Percentiles rank a stretch among this genome's conserved stretches.
phyloP scores from a whole-genome alignment of 2,113 vertebrate species.

The Peromyscus maniculatus region DNA sequence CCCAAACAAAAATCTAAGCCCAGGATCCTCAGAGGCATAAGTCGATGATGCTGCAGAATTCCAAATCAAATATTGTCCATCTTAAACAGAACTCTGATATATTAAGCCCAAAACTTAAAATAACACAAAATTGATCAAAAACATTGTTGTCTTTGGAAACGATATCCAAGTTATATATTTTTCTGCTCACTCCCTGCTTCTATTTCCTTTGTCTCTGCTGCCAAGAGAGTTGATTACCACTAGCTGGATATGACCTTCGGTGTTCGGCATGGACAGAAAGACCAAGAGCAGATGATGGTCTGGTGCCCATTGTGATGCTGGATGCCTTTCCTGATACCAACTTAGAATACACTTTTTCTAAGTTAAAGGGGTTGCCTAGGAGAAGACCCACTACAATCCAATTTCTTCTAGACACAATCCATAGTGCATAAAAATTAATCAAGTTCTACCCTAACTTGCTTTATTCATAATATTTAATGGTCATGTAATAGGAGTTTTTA shows the following conservation, averaged over 20 bases:
- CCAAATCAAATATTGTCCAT: not conserved
- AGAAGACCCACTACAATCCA: slow-evolving; percentile 77
- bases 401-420: slow-evolving; percentile 84
- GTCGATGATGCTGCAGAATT: not conserved
- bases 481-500: slow-evolving; percentile 94
- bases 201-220: not conserved
- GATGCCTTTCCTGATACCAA: not conserved
- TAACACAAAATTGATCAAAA: not conserved
- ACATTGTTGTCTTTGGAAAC: slow-evolving; percentile 35
- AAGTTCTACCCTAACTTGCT: slow-evolving; percentile 91
- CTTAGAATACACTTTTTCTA: not conserved
- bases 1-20: not conserved
- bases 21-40: not conserved
- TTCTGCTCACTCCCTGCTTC: not conserved
- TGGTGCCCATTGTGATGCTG: not conserved
- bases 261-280: not conserved
- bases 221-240: not conserved
- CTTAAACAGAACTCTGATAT: not conserved
- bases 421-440: slow-evolving; percentile 93
- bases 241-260: not conserved
- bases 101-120: slow-evolving; percentile 47
- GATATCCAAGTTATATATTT: not conserved
- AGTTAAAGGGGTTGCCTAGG: not conserved
- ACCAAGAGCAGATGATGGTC: not conserved
- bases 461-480: slow-evolving; percentile 94